A percentile compares a stretch with the other conserved stretches of the same genome.
Evolutionary conservation across 1,140 invertebrate species (phyloP).

Genomic region (Batillaria attramentaria): DNA sequence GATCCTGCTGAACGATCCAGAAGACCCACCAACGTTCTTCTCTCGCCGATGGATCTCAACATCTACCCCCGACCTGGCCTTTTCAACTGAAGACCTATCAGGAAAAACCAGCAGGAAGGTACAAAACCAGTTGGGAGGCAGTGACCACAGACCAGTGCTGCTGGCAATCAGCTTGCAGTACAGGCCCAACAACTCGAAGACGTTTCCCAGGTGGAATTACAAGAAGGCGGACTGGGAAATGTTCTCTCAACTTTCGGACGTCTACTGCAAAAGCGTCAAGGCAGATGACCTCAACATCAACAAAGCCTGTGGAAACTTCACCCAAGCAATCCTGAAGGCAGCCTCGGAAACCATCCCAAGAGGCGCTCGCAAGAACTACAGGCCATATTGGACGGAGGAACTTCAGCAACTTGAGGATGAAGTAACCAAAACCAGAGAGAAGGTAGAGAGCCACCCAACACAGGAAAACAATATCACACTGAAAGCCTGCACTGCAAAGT

Average conservation of each 20-base stretch:
- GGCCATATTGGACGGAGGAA: constrained; percentile 4
- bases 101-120: constrained; percentile 3
- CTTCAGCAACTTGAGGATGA: constrained; percentile 2
- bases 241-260: no score
- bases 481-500: no score
- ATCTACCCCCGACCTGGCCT: constrained; percentile 36
- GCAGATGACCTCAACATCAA: not conserved
- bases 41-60: constrained; percentile 36
- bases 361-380: not conserved
- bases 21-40: constrained; percentile 32
- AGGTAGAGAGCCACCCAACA: no score
- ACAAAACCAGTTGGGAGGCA: constrained; percentile 26
- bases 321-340: constrained; percentile 1
- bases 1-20: constrained; percentile 29
- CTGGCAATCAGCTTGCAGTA: not conserved
- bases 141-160: constrained; percentile 23
- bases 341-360: not conserved
- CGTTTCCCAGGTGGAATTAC: not conserved
- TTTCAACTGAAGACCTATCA: constrained; percentile 37
- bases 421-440: not conserved
- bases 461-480: no score
- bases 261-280: not conserved
- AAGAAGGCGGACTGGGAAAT: constrained; percentile 6
- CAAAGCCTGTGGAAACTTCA: not conserved
- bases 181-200: constrained; percentile 23